Percentiles rank a stretch among this genome's conserved stretches.
phyloP scores from a whole-genome alignment of 2,113 vertebrate species.

The Perccottus glenii region DNA sequence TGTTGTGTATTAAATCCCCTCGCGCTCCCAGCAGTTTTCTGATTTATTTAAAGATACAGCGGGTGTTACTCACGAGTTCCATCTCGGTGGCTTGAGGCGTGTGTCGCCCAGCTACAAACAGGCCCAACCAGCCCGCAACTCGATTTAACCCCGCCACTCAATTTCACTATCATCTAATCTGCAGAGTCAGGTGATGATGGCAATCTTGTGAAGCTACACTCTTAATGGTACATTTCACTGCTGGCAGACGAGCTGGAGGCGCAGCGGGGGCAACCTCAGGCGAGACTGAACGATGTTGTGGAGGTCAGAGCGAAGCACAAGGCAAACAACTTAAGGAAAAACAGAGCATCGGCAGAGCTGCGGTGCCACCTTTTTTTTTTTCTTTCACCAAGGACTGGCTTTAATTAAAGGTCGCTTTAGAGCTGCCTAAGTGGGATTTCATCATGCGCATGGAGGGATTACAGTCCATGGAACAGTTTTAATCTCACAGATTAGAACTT shows the following conservation, averaged over 20 bases:
- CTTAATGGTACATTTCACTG: conserved; percentile 26
- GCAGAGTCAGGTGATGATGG: conserved; percentile 52
- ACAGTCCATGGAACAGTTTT: conserved; percentile 49
- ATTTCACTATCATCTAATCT: conserved; percentile 53
- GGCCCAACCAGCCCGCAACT: conserved; percentile 29
- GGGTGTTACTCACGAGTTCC: conserved; percentile 32
- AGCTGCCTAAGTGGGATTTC: conserved; percentile 56
- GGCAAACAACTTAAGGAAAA: no score
- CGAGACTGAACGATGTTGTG: background rate
- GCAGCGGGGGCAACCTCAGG: conserved; percentile 7
- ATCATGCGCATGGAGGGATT: conserved; percentile 50
- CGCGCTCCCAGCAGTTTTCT: conserved; percentile 24
- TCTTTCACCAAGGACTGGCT: conserved; percentile 30
- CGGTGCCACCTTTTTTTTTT: conserved; percentile 15
- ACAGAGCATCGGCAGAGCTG: background rate
- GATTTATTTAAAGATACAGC: conserved; percentile 51
- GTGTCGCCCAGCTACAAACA: conserved; percentile 24
- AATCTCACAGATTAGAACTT: conserved; percentile 65
- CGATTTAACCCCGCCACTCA: conserved; percentile 58
- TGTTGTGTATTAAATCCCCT: conserved; percentile 8
- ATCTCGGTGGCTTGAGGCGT: conserved; percentile 29
- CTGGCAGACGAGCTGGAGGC: background rate
- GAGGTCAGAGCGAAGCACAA: conserved; percentile 20
- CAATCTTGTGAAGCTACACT: conserved; percentile 29
- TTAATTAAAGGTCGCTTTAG: conserved; percentile 58